Evolutionary conservation across 2,888 invertebrate genomes (phyloP).

Genomic region (Macaria notata): DNA sequence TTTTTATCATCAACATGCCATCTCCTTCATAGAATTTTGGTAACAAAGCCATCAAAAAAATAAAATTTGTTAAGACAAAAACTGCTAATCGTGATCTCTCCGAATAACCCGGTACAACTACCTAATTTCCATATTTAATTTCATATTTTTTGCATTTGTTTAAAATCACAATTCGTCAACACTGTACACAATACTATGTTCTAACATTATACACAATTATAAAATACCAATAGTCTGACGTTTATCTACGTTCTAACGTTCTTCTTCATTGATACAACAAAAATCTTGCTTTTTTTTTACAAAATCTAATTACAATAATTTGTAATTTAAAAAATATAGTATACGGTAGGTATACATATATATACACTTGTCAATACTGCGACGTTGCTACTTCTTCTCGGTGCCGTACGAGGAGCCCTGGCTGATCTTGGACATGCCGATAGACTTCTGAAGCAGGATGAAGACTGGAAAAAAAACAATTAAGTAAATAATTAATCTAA

Average conservation of each 20-base stretch:
- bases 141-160: constrained; percentile 30
- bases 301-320: constrained; percentile 33
- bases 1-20: too few relatives aligned
- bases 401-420: constrained; percentile 92
- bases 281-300: constrained; percentile 27
- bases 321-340: constrained; percentile 35
- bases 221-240: constrained; percentile 30
- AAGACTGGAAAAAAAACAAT: constrained; percentile 84
- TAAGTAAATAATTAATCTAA: not conserved
- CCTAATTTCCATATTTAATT: constrained; percentile 7
- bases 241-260: constrained; percentile 31
- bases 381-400: constrained; percentile 71
- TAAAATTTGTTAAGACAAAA: too few relatives aligned
- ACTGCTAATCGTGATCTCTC: too few relatives aligned
- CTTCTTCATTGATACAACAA: constrained; percentile 25
- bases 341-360: constrained; percentile 33
- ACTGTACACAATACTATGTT: constrained; percentile 33
- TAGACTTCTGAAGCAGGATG: constrained; percentile 88
- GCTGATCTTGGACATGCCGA: constrained; percentile 92
- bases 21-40: too few relatives aligned
- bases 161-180: constrained; percentile 36
- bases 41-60: too few relatives aligned
- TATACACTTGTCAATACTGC: constrained; percentile 29
- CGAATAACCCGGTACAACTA: not conserved
- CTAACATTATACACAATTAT: constrained; percentile 30